phyloP scores from a whole-genome alignment of 2,888 invertebrate genomes.

The Caenorhabditis angaria region DNA sequence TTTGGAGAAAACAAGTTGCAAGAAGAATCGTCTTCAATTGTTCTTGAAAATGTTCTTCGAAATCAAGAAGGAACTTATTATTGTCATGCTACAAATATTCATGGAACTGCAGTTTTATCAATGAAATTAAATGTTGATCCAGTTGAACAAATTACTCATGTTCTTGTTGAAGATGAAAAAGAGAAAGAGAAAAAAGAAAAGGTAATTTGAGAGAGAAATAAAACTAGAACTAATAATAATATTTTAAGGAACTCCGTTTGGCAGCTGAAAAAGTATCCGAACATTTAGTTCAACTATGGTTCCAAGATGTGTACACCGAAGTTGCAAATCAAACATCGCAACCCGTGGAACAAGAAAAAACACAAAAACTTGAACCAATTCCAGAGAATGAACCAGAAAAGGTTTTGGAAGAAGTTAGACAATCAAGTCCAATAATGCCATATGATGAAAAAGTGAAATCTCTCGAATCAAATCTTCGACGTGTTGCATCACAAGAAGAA shows the following conservation, averaged over 20 bases:
- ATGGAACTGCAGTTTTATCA: conserved; percentile 53
- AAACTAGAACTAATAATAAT: neutral
- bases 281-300: conserved; percentile 30
- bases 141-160: conserved; percentile 35
- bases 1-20: conserved; percentile 51
- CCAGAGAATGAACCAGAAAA: neutral
- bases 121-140: conserved; percentile 44
- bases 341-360: conserved; percentile 1
- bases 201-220: conserved; percentile 8
- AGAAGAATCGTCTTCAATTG: conserved; percentile 44
- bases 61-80: conserved; percentile 54
- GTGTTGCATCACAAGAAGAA: conserved; percentile 37
- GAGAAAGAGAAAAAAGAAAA: conserved; percentile 1
- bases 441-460: conserved; percentile 42
- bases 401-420: neutral
- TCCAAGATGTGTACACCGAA: conserved; percentile 30
- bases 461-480: conserved; percentile 33
- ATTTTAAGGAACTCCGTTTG: conserved; percentile 12
- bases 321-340: conserved; percentile 2
- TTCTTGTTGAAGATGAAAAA: conserved; percentile 18
- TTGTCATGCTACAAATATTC: conserved; percentile 55
- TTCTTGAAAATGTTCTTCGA: conserved; percentile 39
- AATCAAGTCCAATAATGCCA: conserved; percentile 19
- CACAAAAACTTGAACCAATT: conserved; percentile 1
- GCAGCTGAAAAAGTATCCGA: conserved; percentile 41